phyloP scores from a whole-genome alignment of 2,113 vertebrate genomes.

The Vidua chalybeata region DNA sequence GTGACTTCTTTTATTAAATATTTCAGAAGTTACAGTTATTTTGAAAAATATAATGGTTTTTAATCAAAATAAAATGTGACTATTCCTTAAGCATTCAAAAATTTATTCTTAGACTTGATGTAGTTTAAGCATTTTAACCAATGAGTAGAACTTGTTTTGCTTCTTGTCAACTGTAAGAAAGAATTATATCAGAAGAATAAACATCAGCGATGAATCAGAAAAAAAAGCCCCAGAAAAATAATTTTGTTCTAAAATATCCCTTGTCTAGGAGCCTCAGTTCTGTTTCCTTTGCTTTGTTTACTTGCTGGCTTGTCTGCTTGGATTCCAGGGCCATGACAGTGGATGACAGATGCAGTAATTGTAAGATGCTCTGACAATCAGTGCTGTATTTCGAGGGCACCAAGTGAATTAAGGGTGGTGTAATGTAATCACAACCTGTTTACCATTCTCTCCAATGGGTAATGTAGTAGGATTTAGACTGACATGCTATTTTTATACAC shows the following conservation, averaged over 20 bases:
- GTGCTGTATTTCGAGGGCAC: neutral
- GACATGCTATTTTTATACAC: neutral
- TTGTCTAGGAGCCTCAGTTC: neutral
- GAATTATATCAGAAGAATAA: neutral
- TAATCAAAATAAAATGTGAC: neutral
- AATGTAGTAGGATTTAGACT: neutral
- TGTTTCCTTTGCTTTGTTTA: conserved; percentile 7
- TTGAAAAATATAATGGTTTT: neutral
- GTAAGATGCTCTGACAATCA: neutral
- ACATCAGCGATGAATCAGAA: neutral
- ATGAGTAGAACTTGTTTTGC: neutral
- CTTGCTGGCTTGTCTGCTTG: neutral
- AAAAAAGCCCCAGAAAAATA: neutral
- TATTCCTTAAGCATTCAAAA: neutral
- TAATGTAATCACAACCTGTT: neutral
- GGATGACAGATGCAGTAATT: neutral
- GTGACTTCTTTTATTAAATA: neutral
- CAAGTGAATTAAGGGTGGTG: neutral
- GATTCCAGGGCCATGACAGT: neutral
- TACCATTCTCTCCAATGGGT: neutral
- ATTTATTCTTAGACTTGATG: neutral
- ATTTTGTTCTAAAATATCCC: neutral
- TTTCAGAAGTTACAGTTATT: neutral
- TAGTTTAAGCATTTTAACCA: neutral
- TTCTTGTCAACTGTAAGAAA: neutral